These are phyloP conservation scores for Cataglyphis livida DNA, from an alignment of 2,888 invertebrate species.

Conservation along the genomic window DNA sequence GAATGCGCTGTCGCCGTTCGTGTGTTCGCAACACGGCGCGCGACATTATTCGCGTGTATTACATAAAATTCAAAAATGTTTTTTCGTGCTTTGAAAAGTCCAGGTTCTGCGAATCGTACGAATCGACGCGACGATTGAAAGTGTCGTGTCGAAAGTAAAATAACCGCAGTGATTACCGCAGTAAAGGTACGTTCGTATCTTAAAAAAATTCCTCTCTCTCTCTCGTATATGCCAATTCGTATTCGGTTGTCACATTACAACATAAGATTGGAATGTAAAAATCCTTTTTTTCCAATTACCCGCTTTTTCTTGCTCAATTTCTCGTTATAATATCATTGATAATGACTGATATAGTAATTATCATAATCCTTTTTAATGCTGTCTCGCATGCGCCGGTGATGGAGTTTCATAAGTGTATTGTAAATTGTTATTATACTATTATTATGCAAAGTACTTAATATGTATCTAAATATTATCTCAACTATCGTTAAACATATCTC, in stretches of 20 bases:
- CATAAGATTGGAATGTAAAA: not conserved
- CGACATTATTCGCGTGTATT: constrained; percentile 23
- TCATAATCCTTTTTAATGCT: not conserved
- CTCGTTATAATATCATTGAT: no score
- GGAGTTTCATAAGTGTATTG: not conserved
- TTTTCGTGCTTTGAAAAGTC: not conserved
- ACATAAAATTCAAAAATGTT: not conserved
- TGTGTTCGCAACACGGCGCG: not conserved
- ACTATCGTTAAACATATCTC: not conserved
- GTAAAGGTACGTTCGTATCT: constrained; percentile 4
- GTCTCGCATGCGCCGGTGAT: not conserved
- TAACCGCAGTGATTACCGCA: not conserved
- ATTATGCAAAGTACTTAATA: not conserved
- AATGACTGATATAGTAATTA: no score
- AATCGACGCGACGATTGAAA: not conserved
- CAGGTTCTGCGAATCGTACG: not conserved
- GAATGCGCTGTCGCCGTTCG: not conserved
- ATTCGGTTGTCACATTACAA: not conserved
- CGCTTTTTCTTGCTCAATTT: not conserved
- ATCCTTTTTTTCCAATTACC: not conserved
- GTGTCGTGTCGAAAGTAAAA: not conserved
- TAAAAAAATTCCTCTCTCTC: not conserved
- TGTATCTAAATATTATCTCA: not conserved
- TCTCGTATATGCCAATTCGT: not conserved
- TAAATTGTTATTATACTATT: not conserved